These are phyloP conservation scores for Seriola aureovittata DNA, from an alignment of 2,113 vertebrate genomes.

Conservation along the genomic window DNA sequence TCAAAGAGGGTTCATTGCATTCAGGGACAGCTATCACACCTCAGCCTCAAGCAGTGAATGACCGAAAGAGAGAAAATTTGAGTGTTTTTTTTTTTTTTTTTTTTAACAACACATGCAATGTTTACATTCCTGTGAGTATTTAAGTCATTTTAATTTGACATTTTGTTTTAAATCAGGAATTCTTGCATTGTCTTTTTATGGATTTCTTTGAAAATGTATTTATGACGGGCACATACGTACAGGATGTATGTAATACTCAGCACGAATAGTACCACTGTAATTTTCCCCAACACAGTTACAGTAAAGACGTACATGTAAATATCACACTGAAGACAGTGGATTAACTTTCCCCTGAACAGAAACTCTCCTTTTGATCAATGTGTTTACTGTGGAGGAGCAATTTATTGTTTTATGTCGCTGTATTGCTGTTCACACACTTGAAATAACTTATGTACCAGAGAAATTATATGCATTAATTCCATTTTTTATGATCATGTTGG, in stretches of 20 bases:
- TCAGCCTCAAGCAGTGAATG: conserved; percentile 45
- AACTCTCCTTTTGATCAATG: conserved; percentile 38
- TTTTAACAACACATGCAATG: conserved; percentile 82
- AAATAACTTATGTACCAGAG: conserved; percentile 37
- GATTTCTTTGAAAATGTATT: conserved; percentile 74
- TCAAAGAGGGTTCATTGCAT: conserved; percentile 41
- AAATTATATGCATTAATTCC: conserved; percentile 14
- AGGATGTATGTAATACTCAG: conserved; percentile 36
- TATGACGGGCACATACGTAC: conserved; percentile 69
- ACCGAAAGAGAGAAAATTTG: conserved; percentile 37
- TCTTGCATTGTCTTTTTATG: conserved; percentile 65
- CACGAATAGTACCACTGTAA: conserved; percentile 36
- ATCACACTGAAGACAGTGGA: conserved; percentile 36
- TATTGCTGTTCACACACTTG: conserved; percentile 23
- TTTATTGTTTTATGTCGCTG: conserved; percentile 39
- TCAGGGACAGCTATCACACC: conserved; percentile 56
- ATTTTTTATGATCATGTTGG: conserved; percentile 18
- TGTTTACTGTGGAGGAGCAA: conserved; percentile 23
- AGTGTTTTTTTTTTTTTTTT: conserved; percentile 39
- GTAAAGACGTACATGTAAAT: conserved; percentile 57
- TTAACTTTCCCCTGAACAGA: conserved; percentile 15
- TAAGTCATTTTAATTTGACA: conserved; percentile 85
- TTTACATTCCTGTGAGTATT: conserved; percentile 95
- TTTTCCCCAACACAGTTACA: conserved; percentile 26
- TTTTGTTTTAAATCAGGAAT: conserved; percentile 62